phyloP scores from a whole-genome alignment of 2,797 vertebrate species.

The Gorsachius magnificus region DNA sequence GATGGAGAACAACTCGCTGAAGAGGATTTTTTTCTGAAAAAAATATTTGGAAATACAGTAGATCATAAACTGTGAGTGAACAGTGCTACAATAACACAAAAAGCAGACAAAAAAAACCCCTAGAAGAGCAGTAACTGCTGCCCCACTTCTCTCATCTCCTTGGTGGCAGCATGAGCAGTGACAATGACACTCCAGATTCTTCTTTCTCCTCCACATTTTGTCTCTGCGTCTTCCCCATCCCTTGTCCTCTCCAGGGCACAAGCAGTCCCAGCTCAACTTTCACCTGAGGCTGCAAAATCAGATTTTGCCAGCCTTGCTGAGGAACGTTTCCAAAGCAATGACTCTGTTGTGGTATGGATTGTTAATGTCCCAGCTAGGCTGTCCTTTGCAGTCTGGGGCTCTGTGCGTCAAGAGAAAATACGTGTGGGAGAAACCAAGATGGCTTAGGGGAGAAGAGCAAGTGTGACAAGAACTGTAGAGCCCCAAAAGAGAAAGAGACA shows the following conservation, averaged over 20 bases:
- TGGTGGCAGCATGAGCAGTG: slow-evolving; percentile 19
- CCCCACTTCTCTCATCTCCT: slow-evolving; percentile 7
- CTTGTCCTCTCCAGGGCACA: not conserved
- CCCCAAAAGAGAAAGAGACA: not conserved
- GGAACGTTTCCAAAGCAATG: not conserved
- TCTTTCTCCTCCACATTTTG: not conserved
- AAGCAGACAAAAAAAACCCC: not conserved
- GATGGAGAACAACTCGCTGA: not conserved
- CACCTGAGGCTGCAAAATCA: not conserved
- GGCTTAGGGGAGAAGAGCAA: not conserved
- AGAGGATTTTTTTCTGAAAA: not conserved
- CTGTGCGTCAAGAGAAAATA: not conserved
- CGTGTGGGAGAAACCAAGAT: not conserved
- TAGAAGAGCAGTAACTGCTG: not conserved
- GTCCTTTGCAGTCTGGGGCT: not conserved
- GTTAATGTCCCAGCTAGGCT: not conserved
- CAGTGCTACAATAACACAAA: not conserved
- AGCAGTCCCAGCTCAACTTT: not conserved
- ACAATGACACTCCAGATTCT: not conserved
- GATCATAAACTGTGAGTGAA: not conserved
- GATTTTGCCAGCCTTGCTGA: not conserved
- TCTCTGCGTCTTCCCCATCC: not conserved
- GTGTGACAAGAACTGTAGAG: not conserved
- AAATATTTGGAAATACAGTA: not conserved
- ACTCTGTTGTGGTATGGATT: not conserved